Conservation (phyloP, 2,797 vertebrate genomes). For the Antennarius maculatus region DNA sequence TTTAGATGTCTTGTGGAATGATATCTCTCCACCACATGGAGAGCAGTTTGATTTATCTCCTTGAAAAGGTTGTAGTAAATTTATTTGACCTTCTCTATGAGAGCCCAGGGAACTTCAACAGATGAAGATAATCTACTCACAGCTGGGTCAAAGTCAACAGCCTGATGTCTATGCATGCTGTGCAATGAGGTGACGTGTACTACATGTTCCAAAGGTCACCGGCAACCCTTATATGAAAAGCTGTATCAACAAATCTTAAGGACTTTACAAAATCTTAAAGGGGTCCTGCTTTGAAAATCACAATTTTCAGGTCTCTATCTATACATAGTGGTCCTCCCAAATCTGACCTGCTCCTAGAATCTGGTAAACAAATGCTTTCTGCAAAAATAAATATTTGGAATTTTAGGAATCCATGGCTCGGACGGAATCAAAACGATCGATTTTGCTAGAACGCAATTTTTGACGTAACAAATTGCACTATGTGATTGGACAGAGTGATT, state of each 20-base stretch:
- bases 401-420: no score
- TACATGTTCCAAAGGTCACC: conserved; percentile 59
- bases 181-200: conserved; percentile 50
- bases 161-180: conserved; percentile 55
- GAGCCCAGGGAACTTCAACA: conserved; percentile 36
- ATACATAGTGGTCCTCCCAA: no score
- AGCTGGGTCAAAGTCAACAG: conserved; percentile 55
- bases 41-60: conserved; percentile 36
- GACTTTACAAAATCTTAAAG: neutral
- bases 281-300: no score
- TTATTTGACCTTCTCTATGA: conserved; percentile 56
- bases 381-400: no score
- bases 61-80: conserved; percentile 36
- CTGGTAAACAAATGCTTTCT: no score
- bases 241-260: conserved; percentile 1
- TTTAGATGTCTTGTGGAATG: conserved; percentile 22
- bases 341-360: no score
- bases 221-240: conserved; percentile 32
- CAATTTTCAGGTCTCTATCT: no score
- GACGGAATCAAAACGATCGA: no score
- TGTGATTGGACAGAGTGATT: no score
- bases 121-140: conserved; percentile 60
- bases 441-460: no score
- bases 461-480: no score
- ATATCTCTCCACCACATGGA: conserved; percentile 19